Evolutionary conservation across 2,888 invertebrate species (phyloP).

Genomic region (Stenolophus ochropezus): DNA sequence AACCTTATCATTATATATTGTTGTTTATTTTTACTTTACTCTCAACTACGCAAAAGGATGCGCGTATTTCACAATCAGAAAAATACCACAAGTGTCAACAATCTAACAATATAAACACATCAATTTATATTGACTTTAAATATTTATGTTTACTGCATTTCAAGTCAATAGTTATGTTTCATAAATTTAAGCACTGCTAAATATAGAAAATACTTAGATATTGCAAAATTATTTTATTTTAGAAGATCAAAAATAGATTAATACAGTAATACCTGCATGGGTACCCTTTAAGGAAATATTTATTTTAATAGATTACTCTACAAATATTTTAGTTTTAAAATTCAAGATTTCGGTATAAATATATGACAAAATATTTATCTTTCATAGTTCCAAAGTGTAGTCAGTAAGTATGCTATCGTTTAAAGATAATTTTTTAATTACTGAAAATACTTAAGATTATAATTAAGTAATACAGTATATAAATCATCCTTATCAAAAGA

Average conservation of each 20-base stretch:
- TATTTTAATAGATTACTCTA: too few relatives aligned
- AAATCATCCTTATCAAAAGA: not conserved
- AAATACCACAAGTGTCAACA: not conserved
- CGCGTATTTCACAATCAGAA: not conserved
- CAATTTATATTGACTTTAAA: not conserved
- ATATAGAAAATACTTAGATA: too few relatives aligned
- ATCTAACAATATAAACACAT: not conserved
- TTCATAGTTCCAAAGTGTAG: too few relatives aligned
- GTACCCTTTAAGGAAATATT: too few relatives aligned
- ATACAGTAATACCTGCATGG: too few relatives aligned
- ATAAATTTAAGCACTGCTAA: too few relatives aligned
- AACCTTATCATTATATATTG: slow-evolving; percentile 40
- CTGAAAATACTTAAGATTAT: not conserved
- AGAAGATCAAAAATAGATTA: too few relatives aligned
- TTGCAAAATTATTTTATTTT: too few relatives aligned
- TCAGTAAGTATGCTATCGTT: not conserved
- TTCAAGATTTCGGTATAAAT: too few relatives aligned
- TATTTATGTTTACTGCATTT: not conserved
- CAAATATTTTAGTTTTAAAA: too few relatives aligned
- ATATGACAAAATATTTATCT: too few relatives aligned
- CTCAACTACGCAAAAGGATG: not conserved
- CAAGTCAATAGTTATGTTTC: too few relatives aligned
- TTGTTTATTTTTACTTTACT: slow-evolving; percentile 4
- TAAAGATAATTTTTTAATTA: not conserved
- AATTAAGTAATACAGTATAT: not conserved